Conservation (phyloP, 2,888 invertebrate genomes). For the Nomada flava region DNA sequence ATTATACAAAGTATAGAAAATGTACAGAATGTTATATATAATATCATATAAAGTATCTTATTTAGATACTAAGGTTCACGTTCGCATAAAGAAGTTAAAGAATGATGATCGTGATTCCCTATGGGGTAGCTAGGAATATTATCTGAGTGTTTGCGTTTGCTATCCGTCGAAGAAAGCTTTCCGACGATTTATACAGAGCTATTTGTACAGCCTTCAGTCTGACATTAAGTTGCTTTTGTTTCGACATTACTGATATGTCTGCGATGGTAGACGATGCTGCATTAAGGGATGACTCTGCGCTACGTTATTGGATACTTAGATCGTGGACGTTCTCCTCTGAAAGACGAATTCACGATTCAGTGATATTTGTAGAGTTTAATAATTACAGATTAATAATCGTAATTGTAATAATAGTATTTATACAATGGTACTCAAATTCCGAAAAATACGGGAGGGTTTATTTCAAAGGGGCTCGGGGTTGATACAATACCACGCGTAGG, state of each 20-base stretch:
- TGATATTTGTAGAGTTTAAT: background rate
- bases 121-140: background rate
- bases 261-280: conserved; percentile 22
- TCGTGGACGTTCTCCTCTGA: background rate
- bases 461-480: background rate
- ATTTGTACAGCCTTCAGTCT: conserved; percentile 21
- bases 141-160: conserved; percentile 4
- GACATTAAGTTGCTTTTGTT: background rate
- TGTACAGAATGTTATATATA: background rate
- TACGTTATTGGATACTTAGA: background rate
- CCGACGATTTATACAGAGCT: conserved; percentile 40
- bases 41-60: background rate
- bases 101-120: conserved; percentile 31
- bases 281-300: conserved; percentile 6
- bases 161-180: background rate
- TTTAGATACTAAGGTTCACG: conserved; percentile 21
- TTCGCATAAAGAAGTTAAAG: conserved; percentile 6
- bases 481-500: conserved; percentile 32
- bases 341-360: too few relatives aligned
- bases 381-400: too few relatives aligned
- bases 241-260: conserved; percentile 34
- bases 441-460: too few relatives aligned
- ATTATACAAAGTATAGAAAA: background rate
- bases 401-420: too few relatives aligned
- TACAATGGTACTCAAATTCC: too few relatives aligned